Conservation (phyloP, 92 coral and sea anemone genomes). For the Porites rus region DNA sequence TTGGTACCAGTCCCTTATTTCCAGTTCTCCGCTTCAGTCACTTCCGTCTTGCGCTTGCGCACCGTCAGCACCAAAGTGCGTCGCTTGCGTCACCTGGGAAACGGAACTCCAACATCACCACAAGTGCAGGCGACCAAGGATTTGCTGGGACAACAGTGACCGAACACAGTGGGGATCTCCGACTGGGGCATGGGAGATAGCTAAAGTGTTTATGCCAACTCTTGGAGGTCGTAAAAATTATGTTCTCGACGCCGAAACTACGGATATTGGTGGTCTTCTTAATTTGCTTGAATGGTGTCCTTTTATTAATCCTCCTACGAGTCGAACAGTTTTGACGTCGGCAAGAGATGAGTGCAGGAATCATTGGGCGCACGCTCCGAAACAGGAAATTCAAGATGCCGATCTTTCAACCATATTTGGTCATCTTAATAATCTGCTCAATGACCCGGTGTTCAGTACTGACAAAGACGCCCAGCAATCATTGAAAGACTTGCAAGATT, state of each 20-base stretch:
- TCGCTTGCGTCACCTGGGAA: constrained; percentile 1
- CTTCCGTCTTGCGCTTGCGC: constrained; percentile 43
- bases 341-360: no score
- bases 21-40: constrained; percentile 40
- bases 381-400: constrained; percentile 61
- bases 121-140: constrained; percentile 47
- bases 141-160: constrained; percentile 87
- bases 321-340: no score
- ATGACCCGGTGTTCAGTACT: not conserved
- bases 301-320: no score
- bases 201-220: constrained; percentile 82
- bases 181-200: constrained; percentile 82
- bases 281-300: no score
- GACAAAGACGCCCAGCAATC: constrained; percentile 14
- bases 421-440: not conserved
- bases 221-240: constrained; percentile 51
- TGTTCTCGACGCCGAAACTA: constrained; percentile 45
- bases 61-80: not conserved
- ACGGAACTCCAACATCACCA: constrained; percentile 54
- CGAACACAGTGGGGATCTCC: constrained; percentile 76
- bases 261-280: no score
- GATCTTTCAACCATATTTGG: constrained; percentile 35
- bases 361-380: no score
- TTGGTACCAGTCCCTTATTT: constrained; percentile 48
- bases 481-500: constrained; percentile 12